phyloP scores from a whole-genome alignment of 2,888 invertebrate species.

The Diaprepes abbreviatus region DNA sequence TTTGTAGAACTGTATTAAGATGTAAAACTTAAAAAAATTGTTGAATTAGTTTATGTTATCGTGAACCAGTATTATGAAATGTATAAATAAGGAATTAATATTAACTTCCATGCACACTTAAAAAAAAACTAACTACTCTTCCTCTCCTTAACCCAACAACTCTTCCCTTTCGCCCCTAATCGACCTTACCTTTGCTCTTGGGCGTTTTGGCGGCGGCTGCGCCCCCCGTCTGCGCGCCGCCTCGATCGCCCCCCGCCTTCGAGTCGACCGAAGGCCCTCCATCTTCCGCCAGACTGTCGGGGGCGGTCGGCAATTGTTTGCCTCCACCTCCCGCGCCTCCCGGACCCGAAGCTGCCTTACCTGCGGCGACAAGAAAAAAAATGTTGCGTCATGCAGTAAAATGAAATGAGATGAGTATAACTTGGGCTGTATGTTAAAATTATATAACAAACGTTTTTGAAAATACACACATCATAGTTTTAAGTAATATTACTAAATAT shows the following conservation, averaged over 20 bases:
- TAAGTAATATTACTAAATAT: too few relatives aligned
- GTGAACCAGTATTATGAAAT: too few relatives aligned
- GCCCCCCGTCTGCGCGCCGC: constrained; percentile 49
- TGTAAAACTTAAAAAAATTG: too few relatives aligned
- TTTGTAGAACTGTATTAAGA: too few relatives aligned
- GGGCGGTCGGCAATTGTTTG: constrained; percentile 43
- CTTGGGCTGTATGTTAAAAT: background rate
- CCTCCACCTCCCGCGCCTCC: constrained; percentile 44
- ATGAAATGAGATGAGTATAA: constrained; percentile 5
- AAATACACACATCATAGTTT: too few relatives aligned
- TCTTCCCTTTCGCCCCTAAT: constrained; percentile 4
- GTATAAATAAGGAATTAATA: too few relatives aligned
- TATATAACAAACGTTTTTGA: constrained; percentile 9
- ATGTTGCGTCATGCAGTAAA: background rate
- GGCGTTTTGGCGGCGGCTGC: constrained; percentile 64
- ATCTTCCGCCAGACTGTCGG: constrained; percentile 75
- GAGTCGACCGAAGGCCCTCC: constrained; percentile 68
- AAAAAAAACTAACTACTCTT: too few relatives aligned
- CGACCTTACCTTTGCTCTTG: constrained; percentile 67
- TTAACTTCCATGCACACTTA: constrained; percentile 1
- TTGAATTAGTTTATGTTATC: too few relatives aligned
- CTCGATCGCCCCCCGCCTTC: constrained; percentile 41
- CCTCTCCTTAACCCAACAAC: background rate
- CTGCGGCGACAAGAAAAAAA: constrained; percentile 11
- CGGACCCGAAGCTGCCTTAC: constrained; percentile 30